Percentiles rank a stretch among this genome's conserved stretches.
phyloP scores from a whole-genome alignment of 2,113 vertebrate genomes.

The Rhinichthys klamathensis region DNA sequence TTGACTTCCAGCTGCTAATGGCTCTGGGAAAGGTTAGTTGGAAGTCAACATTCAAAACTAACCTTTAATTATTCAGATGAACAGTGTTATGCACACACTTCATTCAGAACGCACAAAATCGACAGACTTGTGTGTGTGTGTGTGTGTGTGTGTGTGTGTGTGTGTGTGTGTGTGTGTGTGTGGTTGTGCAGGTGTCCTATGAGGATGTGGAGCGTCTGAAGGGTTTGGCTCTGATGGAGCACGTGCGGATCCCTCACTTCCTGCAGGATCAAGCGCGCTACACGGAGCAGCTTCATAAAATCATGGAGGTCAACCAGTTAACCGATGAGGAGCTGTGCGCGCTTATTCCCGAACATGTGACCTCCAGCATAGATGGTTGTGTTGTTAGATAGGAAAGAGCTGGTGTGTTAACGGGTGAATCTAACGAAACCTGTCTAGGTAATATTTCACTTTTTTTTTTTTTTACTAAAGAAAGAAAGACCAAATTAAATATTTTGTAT shows the following conservation, averaged over 20 bases:
- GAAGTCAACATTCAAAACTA: background rate
- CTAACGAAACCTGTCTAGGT: background rate
- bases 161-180: conserved; percentile 28
- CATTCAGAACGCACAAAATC: no score
- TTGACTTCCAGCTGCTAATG: conserved; percentile 89
- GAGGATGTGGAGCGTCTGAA: conserved; percentile 91
- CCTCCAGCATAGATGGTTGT: background rate
- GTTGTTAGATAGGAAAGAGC: background rate
- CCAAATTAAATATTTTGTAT: background rate
- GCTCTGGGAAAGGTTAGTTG: conserved; percentile 90
- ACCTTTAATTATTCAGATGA: background rate
- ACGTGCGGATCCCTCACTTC: conserved; percentile 88
- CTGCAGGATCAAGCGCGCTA: conserved; percentile 85
- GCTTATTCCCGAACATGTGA: conserved; percentile 70
- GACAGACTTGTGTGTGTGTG: background rate
- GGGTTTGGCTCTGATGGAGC: conserved; percentile 80
- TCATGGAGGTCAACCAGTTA: conserved; percentile 90
- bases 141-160: conserved; percentile 28
- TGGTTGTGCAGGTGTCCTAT: conserved; percentile 81
- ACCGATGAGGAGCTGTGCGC: conserved; percentile 83
- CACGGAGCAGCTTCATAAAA: conserved; percentile 86
- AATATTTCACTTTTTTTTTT: background rate
- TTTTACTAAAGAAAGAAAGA: background rate
- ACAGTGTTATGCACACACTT: no score
- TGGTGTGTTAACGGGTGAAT: background rate